A percentile compares a stretch with the other conserved stretches of the same genome.
Conservation (phyloP, 2,113 vertebrate genomes). For the Chiloscyllium plagiosum region DNA sequence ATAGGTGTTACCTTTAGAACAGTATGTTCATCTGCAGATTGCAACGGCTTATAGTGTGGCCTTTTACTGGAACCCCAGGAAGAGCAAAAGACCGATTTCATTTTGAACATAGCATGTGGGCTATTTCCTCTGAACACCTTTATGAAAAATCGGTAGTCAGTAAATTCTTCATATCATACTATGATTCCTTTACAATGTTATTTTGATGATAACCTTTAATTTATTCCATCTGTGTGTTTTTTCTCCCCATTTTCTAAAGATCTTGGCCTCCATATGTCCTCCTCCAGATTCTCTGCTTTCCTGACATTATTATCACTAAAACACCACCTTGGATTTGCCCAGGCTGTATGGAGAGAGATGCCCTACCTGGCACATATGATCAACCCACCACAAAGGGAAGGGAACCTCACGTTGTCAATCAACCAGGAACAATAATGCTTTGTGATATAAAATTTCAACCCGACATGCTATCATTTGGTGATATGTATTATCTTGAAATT, state of each 20-base stretch:
- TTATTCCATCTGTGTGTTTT: background rate
- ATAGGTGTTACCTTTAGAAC: too few relatives aligned
- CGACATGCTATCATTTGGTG: background rate
- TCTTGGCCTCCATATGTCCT: background rate
- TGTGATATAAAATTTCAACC: background rate
- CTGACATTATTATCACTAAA: background rate
- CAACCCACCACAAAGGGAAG: background rate
- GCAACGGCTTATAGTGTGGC: background rate
- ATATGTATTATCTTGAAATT: background rate
- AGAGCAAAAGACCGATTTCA: background rate
- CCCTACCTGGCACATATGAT: background rate
- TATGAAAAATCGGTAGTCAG: conserved; percentile 44
- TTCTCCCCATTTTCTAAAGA: background rate
- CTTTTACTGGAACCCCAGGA: background rate
- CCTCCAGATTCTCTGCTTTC: background rate
- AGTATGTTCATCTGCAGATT: background rate
- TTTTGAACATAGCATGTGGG: background rate
- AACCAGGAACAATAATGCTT: background rate
- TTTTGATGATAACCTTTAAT: background rate
- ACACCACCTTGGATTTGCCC: background rate
- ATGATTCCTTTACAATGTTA: background rate
- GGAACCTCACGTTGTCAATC: background rate
- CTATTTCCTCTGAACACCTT: conserved; percentile 35
- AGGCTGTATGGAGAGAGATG: background rate
- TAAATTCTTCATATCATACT: background rate